Percentiles rank a stretch among this genome's conserved stretches.
phyloP scores from a whole-genome alignment of 1,140 invertebrate genomes.

The Rhizoglyphus robini region DNA sequence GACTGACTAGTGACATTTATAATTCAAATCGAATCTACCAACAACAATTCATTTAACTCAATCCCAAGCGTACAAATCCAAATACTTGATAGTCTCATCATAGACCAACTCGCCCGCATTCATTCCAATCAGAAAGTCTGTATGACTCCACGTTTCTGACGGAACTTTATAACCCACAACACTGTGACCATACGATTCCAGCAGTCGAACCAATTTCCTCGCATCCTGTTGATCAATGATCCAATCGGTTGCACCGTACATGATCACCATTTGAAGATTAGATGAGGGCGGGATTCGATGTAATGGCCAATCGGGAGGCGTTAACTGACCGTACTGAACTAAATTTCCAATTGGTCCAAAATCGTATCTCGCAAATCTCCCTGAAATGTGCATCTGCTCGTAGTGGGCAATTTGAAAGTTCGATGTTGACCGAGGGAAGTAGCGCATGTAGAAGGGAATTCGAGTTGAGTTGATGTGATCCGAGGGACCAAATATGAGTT shows the following conservation, averaged over 20 bases:
- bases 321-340: not conserved
- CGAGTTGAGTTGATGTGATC: not conserved
- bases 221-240: slow-evolving; percentile 12
- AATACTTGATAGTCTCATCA: not conserved
- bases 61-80: not conserved
- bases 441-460: not conserved
- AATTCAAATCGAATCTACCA: too few relatives aligned
- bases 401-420: not conserved
- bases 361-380: too few relatives aligned
- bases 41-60: too few relatives aligned
- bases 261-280: slow-evolving; percentile 7
- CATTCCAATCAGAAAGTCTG: slow-evolving; percentile 27
- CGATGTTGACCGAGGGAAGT: not conserved
- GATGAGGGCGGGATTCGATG: not conserved
- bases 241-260: slow-evolving; percentile 15
- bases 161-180: slow-evolving; percentile 14
- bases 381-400: too few relatives aligned
- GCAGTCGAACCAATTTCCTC: not conserved
- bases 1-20: too few relatives aligned
- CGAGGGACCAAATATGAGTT: not conserved
- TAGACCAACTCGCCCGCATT: slow-evolving; percentile 21
- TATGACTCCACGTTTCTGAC: slow-evolving; percentile 22
- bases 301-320: slow-evolving; percentile 13
- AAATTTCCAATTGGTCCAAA: not conserved
- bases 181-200: not conserved